A percentile compares a stretch with the other conserved stretches of the same genome.
These are phyloP conservation scores for Stomorhina lunata DNA, from an alignment of 2,888 invertebrate species.

Conservation along the genomic window DNA sequence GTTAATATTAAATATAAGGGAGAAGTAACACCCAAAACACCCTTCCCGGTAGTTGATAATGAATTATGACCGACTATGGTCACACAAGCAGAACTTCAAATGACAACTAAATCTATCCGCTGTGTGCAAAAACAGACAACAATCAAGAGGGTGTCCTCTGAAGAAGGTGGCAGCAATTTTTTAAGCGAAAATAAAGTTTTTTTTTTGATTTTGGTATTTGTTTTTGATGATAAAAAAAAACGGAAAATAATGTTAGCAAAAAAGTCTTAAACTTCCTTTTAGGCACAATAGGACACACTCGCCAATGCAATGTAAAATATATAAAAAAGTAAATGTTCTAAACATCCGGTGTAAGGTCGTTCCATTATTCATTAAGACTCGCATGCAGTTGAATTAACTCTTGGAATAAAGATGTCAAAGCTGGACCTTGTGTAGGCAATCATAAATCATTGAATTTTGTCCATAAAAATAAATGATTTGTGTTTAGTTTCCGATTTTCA, in stretches of 20 bases:
- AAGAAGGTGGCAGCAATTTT: neutral
- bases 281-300: slow-evolving; percentile 6
- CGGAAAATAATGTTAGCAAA: neutral
- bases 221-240: slow-evolving; percentile 21
- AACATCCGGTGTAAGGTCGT: slow-evolving; percentile 62
- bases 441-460: slow-evolving; percentile 48
- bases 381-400: neutral
- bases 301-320: neutral
- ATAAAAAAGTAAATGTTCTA: slow-evolving; percentile 55
- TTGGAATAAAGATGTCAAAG: slow-evolving; percentile 50
- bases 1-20: neutral
- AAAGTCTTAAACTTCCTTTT: slow-evolving; percentile 43
- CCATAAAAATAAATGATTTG: slow-evolving; percentile 57
- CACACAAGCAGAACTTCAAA: slow-evolving; percentile 57
- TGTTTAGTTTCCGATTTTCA: slow-evolving; percentile 60
- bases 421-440: slow-evolving; percentile 39
- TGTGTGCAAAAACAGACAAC: neutral
- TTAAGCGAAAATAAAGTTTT: no score
- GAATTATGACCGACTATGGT: slow-evolving; percentile 49
- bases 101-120: slow-evolving; percentile 58
- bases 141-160: neutral
- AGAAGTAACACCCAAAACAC: neutral
- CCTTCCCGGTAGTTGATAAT: slow-evolving; percentile 26
- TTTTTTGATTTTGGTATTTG: neutral
- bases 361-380: neutral